Evolutionary conservation across 1,140 invertebrate genomes (phyloP), one percentile per base, ranked within the genome.

Genomic region (Ylistrum balloti): DNA sequence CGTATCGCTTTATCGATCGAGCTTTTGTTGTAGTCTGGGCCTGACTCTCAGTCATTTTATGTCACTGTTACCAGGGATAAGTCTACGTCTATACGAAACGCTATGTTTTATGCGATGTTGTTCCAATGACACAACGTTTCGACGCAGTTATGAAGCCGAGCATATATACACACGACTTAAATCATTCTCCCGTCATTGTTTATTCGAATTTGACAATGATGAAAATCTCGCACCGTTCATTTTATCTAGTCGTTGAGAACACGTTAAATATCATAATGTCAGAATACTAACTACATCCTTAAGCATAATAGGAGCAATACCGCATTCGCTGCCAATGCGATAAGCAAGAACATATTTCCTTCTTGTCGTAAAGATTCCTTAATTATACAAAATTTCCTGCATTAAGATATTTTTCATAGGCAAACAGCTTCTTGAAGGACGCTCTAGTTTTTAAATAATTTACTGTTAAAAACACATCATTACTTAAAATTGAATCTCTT

Each of bases 1-100:
- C 56, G 22, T 74, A 74, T 74, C 22, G 56, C n/a, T 28, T 28
- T 74, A 74, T 74, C 56, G 56, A 74, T 74, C 56, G 56, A 11
- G 9, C 22, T 74, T 74, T 74, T 74, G 56, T 74, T 74, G n/a
- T 74, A 74, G 56, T 74, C 56, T 74, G 56, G 28, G 56, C n/a
- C 3, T 9, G 22, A 28, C 22, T 74, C 56, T 9, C 56, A 74
- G 56, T 74, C 56, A 74, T 22, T 74, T 74, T 74, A 74, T 74
- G 56, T 74, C 56, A 74, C 56, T 2, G 56, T 28, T 28, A 74
- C 28, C 7, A 5, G n/a, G 56, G n/a, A 9, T 74, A n/a, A 7
- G 56, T 74, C 56, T 74, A 22, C 56, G 22, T 11, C 56, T 74
- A 74, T 74, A 74, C 28, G 28, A 74, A 74, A 74, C 56, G 56